Conservation (phyloP, 2,797 vertebrate genomes). For the Centroberyx gerrardi region DNA sequence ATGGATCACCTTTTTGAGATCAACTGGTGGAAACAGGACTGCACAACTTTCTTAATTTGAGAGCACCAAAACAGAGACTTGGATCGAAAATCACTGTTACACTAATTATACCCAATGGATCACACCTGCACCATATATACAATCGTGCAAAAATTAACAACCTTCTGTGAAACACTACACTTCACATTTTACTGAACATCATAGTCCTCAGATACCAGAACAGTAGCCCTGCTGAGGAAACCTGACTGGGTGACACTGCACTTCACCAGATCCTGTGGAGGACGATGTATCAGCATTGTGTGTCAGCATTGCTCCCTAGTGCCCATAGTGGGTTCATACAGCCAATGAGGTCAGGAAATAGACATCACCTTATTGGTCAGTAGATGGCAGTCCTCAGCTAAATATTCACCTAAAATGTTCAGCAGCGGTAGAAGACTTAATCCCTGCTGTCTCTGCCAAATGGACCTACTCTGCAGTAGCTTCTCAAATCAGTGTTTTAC, state of each 20-base stretch:
- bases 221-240: background rate
- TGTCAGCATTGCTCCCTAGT: conserved; percentile 52
- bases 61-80: too few species aligned
- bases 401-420: background rate
- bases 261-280: background rate
- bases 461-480: background rate
- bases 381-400: conserved; percentile 71
- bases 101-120: too few species aligned
- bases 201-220: background rate
- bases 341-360: background rate
- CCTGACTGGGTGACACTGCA: background rate
- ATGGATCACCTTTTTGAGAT: too few species aligned
- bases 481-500: background rate
- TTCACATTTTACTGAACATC: background rate
- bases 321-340: conserved; percentile 46
- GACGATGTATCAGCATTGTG: background rate
- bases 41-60: too few species aligned
- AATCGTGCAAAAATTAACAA: too few species aligned
- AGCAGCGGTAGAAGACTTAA: too few species aligned
- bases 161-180: background rate
- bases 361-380: conserved; percentile 22
- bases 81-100: too few species aligned
- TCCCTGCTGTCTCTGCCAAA: background rate
- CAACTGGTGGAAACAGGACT: too few species aligned
- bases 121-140: too few species aligned